phyloP scores from a whole-genome alignment of 2,888 invertebrate genomes.

The Lamellibrachia satsuma region DNA sequence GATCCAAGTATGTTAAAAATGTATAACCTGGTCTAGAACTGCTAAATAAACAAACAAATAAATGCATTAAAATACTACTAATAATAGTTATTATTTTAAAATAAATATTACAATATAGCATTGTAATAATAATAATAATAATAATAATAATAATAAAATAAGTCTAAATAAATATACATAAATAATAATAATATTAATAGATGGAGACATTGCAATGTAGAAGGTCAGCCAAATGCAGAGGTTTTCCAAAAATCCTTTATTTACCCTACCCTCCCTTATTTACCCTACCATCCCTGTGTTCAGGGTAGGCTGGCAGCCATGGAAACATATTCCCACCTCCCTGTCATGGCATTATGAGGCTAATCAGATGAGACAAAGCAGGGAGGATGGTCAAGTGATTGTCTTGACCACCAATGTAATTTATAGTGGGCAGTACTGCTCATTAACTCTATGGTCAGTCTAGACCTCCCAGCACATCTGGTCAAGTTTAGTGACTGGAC shows the following conservation, averaged over 20 bases:
- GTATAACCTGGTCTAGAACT: no score
- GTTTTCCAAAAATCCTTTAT: neutral
- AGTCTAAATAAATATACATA: no score
- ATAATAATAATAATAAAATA: no score
- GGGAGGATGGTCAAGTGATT: neutral
- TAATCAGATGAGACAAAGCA: neutral
- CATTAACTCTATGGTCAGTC: neutral
- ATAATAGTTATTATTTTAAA: no score
- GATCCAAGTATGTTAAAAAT: no score
- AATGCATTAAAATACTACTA: no score
- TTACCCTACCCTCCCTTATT: neutral
- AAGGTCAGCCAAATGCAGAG: neutral
- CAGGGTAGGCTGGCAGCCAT: neutral
- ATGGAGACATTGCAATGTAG: no score
- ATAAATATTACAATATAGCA: no score
- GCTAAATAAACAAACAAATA: no score
- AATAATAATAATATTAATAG: no score
- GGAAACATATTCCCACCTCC: neutral
- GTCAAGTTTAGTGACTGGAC: neutral
- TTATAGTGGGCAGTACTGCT: neutral
- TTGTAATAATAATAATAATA: no score
- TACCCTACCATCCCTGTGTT: neutral
- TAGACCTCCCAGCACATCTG: neutral
- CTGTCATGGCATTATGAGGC: neutral
- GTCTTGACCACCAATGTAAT: neutral